A percentile compares a stretch with the other conserved stretches of the same genome.
Evolutionary conservation across 2,888 invertebrate species (phyloP).

Genomic region (Cheiracanthium punctorium): DNA sequence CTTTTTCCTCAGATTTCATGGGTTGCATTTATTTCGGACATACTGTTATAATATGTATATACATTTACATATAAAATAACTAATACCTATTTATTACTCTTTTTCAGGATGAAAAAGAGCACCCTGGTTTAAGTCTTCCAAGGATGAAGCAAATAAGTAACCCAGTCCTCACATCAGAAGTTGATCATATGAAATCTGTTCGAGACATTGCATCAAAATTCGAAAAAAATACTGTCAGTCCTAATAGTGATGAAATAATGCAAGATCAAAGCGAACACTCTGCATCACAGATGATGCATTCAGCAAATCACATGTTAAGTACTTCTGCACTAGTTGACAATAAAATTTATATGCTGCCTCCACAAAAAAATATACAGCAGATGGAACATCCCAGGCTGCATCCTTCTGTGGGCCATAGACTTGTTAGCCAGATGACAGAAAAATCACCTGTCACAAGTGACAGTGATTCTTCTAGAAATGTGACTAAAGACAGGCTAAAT

Average conservation of each 20-base stretch:
- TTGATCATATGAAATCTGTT: conserved; percentile 79
- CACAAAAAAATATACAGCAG: not conserved
- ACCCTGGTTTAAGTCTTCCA: not conserved
- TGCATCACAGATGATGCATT: not conserved
- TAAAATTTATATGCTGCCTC: not conserved
- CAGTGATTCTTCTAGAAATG: conserved; percentile 9
- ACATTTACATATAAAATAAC: too few species aligned
- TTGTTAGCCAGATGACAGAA: not conserved
- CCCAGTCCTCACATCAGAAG: not conserved
- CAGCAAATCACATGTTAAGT: not conserved
- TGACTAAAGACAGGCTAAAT: conserved; percentile 28
- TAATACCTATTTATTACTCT: not conserved
- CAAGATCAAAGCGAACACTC: conserved; percentile 13
- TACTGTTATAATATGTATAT: too few species aligned
- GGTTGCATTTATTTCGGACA: too few species aligned
- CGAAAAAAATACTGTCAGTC: conserved; percentile 78
- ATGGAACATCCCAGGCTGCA: not conserved
- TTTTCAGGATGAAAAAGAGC: not conserved
- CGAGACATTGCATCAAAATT: conserved; percentile 89
- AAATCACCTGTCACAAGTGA: not conserved
- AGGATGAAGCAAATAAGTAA: not conserved
- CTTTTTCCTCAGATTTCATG: too few species aligned
- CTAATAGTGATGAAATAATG: conserved; percentile 14
- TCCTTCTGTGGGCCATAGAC: not conserved
- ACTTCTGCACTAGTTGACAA: not conserved